These are phyloP conservation scores for Silurus aristotelis DNA, from an alignment of 2,797 vertebrate genomes.

Conservation along the genomic window DNA sequence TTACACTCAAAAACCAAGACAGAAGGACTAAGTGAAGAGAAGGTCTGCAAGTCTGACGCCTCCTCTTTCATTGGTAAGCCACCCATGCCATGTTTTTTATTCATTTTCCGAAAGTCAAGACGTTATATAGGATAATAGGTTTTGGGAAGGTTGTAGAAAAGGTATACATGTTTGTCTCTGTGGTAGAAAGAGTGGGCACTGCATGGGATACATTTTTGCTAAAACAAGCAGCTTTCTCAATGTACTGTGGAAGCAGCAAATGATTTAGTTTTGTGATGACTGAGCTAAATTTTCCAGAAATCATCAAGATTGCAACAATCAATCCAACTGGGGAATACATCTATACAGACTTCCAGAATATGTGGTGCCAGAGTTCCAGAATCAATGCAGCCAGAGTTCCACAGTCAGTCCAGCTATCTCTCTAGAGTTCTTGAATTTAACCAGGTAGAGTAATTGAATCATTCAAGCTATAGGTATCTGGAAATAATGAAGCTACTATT, in stretches of 20 bases:
- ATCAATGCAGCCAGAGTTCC: neutral
- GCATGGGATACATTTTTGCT: neutral
- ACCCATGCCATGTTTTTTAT: too few relatives aligned
- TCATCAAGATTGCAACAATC: neutral
- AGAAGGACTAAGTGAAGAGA: slow-evolving; percentile 27
- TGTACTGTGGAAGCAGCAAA: neutral
- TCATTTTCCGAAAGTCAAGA: neutral
- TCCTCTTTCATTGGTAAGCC: slow-evolving; percentile 52
- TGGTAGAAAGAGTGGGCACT: neutral
- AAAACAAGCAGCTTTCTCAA: neutral
- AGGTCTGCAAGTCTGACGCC: slow-evolving; percentile 45
- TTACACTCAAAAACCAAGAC: slow-evolving; percentile 9
- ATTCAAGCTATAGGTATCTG: neutral
- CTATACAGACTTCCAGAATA: neutral
- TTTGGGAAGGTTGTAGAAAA: neutral
- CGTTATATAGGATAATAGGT: neutral
- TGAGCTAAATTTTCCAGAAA: neutral
- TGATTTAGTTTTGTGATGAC: neutral
- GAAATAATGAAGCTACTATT: neutral
- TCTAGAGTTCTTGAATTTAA: neutral
- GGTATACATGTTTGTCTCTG: neutral
- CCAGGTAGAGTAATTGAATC: neutral
- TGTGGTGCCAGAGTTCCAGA: neutral
- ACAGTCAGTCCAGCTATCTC: neutral
- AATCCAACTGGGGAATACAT: neutral